Evolutionary conservation across 2,888 invertebrate species (phyloP).

Genomic region (Ochropleura leucogaster): DNA sequence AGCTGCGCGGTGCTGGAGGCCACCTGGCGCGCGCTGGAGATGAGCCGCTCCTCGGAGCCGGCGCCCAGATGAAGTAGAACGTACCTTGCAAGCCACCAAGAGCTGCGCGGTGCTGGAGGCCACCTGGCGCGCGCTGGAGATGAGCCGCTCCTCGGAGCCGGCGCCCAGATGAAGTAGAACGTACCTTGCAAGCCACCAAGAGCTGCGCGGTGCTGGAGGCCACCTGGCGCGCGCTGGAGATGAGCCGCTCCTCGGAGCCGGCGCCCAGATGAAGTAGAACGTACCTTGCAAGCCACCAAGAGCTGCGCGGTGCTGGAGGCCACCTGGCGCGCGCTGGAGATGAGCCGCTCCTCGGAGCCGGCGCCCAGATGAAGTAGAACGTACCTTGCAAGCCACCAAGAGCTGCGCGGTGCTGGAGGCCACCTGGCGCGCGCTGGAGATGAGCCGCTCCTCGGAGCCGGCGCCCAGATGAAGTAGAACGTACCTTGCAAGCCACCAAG

Average conservation of each 20-base stretch:
- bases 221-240: slow-evolving; percentile 98
- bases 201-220: slow-evolving; percentile 99
- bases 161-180: slow-evolving; percentile 85
- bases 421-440: slow-evolving; percentile 98
- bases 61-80: slow-evolving; percentile 85
- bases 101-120: slow-evolving; percentile 99
- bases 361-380: slow-evolving; percentile 85
- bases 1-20: slow-evolving; percentile 99
- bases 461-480: slow-evolving; percentile 85
- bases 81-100: slow-evolving; percentile 96
- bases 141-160: slow-evolving; percentile 98
- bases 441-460: slow-evolving; percentile 98
- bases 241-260: slow-evolving; percentile 98
- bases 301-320: slow-evolving; percentile 99
- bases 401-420: slow-evolving; percentile 99
- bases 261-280: slow-evolving; percentile 85
- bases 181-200: slow-evolving; percentile 96
- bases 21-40: slow-evolving; percentile 98
- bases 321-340: slow-evolving; percentile 98
- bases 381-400: slow-evolving; percentile 96
- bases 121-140: slow-evolving; percentile 98
- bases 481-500: slow-evolving; percentile 96
- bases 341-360: slow-evolving; percentile 98
- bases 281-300: slow-evolving; percentile 96
- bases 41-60: slow-evolving; percentile 98